Percentiles rank a stretch among this genome's conserved stretches.
Evolutionary conservation across 2,113 vertebrate species (phyloP).

Genomic region (Macquaria ambigua): DNA sequence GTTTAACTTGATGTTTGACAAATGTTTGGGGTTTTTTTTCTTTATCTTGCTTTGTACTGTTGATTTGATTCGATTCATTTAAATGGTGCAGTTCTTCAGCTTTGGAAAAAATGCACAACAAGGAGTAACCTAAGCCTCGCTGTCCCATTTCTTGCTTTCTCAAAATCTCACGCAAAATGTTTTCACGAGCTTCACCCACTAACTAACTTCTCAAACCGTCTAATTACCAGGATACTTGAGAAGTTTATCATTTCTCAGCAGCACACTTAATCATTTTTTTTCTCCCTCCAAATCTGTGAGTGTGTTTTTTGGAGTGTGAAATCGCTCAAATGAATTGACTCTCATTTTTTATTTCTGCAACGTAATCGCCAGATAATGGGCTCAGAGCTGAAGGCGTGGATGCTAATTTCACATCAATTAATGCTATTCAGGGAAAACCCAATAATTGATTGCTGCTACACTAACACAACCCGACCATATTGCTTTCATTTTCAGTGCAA

Average conservation of each 20-base stretch:
- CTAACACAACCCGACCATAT: slow-evolving; percentile 60
- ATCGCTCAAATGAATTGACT: slow-evolving; percentile 71
- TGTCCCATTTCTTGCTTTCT: neutral
- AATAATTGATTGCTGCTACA: slow-evolving; percentile 75
- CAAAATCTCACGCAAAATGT: slow-evolving; percentile 12
- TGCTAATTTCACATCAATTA: slow-evolving; percentile 82
- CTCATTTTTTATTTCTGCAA: slow-evolving; percentile 71
- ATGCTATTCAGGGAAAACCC: slow-evolving; percentile 73
- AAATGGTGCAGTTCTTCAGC: neutral
- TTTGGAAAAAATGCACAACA: neutral
- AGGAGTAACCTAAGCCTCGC: neutral
- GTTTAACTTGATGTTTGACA: neutral
- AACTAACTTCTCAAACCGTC: slow-evolving; percentile 56
- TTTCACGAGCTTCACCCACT: slow-evolving; percentile 19
- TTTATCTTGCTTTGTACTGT: neutral
- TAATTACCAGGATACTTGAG: slow-evolving; percentile 58
- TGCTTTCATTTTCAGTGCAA: slow-evolving; percentile 74
- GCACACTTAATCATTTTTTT: slow-evolving; percentile 61
- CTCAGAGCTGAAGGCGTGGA: slow-evolving; percentile 73
- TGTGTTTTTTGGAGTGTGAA: slow-evolving; percentile 77
- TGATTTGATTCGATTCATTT: neutral
- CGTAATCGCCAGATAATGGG: slow-evolving; percentile 76
- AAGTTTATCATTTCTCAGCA: slow-evolving; percentile 70
- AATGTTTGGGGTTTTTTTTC: neutral
- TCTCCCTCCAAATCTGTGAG: slow-evolving; percentile 47